phyloP scores from a whole-genome alignment of 2,113 vertebrate genomes.

The Podarcis raffonei region DNA sequence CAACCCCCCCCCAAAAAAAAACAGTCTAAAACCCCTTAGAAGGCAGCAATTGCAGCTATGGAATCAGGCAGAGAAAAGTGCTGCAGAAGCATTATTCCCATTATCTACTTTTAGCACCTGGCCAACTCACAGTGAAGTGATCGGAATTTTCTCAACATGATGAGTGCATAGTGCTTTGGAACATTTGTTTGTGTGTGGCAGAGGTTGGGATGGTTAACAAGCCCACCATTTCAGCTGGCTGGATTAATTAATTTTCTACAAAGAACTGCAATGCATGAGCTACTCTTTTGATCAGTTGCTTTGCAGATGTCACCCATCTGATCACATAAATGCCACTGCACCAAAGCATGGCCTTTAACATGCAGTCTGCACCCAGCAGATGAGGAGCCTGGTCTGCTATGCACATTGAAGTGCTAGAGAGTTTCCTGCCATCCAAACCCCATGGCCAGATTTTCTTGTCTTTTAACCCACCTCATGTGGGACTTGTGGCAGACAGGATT shows the following conservation, averaged over 20 bases:
- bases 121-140: neutral
- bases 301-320: neutral
- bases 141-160: neutral
- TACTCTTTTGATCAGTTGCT: neutral
- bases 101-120: slow-evolving; percentile 11
- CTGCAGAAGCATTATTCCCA: neutral
- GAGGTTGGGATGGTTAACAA: neutral
- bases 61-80: neutral
- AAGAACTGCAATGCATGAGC: neutral
- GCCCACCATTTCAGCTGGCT: neutral
- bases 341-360: neutral
- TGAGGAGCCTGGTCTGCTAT: neutral
- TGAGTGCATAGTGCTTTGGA: neutral
- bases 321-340: neutral
- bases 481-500: neutral
- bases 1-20: neutral
- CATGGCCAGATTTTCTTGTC: neutral
- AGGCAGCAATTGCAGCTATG: neutral
- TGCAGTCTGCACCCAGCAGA: neutral
- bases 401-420: neutral
- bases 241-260: neutral
- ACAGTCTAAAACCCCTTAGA: neutral
- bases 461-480: neutral
- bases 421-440: neutral
- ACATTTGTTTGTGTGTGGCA: neutral